A percentile compares a stretch with the other conserved stretches of the same genome.
Evolutionary conservation across 2,797 vertebrate species (phyloP).

Genomic region (Okamejei kenojei): DNA sequence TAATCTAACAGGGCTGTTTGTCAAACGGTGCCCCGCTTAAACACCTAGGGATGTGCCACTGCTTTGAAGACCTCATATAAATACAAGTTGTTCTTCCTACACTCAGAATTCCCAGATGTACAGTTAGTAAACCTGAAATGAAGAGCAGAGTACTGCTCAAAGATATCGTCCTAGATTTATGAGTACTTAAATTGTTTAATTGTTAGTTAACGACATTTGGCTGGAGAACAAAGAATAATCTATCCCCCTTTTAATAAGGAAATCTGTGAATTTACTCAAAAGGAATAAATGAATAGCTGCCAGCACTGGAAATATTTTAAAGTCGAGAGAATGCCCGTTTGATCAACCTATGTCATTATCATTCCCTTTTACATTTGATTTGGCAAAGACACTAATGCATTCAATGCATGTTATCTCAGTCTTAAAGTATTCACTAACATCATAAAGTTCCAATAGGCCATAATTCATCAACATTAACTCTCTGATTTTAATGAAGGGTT

Average conservation of each 20-base stretch:
- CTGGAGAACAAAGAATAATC: slow-evolving; percentile 17
- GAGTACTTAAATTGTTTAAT: slow-evolving; percentile 23
- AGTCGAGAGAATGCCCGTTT: not conserved
- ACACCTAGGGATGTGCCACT: not conserved
- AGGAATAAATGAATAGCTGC: not conserved
- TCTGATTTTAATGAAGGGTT: slow-evolving; percentile 6
- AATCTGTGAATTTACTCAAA: slow-evolving; percentile 28
- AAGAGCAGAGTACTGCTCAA: not conserved
- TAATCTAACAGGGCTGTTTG: not conserved
- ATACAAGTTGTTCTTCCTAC: not conserved
- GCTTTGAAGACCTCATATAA: not conserved
- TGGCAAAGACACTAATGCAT: not conserved
- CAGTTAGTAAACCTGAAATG: not conserved
- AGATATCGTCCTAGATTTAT: slow-evolving; percentile 22
- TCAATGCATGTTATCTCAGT: not conserved
- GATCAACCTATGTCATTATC: not conserved
- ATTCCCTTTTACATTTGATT: slow-evolving; percentile 16
- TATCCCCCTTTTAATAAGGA: slow-evolving; percentile 4
- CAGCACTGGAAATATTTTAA: not conserved
- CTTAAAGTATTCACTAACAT: not conserved
- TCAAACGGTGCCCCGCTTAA: not conserved
- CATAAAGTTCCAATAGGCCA: slow-evolving; percentile 21
- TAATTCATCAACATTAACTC: slow-evolving; percentile 21
- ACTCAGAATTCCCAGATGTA: too few species aligned
- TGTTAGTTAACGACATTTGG: slow-evolving; percentile 30